Conservation (phyloP, 2,888 invertebrate species). For the Tetragonula carbonaria region DNA sequence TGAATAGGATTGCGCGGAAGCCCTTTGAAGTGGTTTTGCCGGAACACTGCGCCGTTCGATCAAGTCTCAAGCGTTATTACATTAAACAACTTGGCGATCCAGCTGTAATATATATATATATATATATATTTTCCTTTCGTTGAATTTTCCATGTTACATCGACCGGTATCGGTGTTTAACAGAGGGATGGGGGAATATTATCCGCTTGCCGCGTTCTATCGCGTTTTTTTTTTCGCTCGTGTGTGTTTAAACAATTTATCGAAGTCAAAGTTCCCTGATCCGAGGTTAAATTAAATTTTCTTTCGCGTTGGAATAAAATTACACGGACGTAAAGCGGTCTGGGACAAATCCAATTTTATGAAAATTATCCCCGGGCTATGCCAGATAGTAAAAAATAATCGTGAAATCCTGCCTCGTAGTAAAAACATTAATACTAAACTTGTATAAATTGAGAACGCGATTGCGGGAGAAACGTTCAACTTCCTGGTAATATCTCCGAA, state of each 20-base stretch:
- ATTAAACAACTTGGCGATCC: constrained; percentile 19
- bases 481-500: too few species aligned
- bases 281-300: not conserved
- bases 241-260: not conserved
- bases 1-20: constrained; percentile 4
- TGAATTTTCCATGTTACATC: too few species aligned
- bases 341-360: not conserved
- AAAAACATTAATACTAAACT: not conserved
- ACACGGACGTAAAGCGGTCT: not conserved
- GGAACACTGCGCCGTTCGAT: constrained; percentile 21
- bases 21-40: constrained; percentile 23
- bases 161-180: not conserved
- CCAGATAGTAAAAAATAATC: not conserved
- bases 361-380: not conserved
- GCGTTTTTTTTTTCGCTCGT: not conserved
- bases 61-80: constrained; percentile 27
- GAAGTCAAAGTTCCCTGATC: not conserved
- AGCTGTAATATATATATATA: not conserved
- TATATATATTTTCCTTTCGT: not conserved
- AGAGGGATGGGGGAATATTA: not conserved
- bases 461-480: not conserved
- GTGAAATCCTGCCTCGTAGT: not conserved
- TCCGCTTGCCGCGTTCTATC: not conserved
- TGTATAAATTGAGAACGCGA: not conserved
- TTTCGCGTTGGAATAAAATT: not conserved